These are phyloP conservation scores for Zapus hudsonius DNA, from an alignment of 2,113 vertebrate species.

Conservation along the genomic window DNA sequence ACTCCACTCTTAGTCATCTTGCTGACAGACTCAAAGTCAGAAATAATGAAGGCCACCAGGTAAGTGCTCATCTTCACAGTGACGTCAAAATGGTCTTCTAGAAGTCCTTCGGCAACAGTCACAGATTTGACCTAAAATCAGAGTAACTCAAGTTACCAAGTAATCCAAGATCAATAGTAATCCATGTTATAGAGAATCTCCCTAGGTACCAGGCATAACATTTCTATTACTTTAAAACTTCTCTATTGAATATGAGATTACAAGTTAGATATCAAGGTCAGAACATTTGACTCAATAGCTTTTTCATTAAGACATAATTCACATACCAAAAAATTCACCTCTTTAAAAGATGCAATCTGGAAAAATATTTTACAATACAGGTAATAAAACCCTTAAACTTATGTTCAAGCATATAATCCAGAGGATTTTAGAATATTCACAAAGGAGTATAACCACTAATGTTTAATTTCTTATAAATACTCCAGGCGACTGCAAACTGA, in stretches of 20 bases:
- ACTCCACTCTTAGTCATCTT: conserved; percentile 89
- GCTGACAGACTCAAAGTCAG: conserved; percentile 93
- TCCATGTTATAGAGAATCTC: neutral
- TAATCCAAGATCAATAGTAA: neutral
- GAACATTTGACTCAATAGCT: neutral
- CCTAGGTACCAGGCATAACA: neutral
- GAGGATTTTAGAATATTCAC: too few species aligned
- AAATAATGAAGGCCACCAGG: conserved; percentile 94
- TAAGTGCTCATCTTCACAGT: conserved; percentile 96
- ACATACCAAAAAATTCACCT: neutral
- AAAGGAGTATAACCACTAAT: neutral
- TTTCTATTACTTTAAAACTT: conserved; percentile 20
- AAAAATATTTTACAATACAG: neutral
- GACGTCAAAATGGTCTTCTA: conserved; percentile 93
- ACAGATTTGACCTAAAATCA: conserved; percentile 88
- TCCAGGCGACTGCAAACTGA: neutral
- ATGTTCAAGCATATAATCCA: neutral
- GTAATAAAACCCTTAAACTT: neutral
- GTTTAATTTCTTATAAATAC: neutral
- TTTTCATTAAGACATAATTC: conserved; percentile 43
- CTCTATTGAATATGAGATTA: neutral
- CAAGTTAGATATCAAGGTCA: conserved; percentile 12
- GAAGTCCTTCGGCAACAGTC: conserved; percentile 84
- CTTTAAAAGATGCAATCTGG: neutral
- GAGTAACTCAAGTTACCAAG: neutral